Percentiles rank a stretch among this genome's conserved stretches.
Evolutionary conservation across 2,888 invertebrate species (phyloP).

Genomic region (Heliconius ethilla): DNA sequence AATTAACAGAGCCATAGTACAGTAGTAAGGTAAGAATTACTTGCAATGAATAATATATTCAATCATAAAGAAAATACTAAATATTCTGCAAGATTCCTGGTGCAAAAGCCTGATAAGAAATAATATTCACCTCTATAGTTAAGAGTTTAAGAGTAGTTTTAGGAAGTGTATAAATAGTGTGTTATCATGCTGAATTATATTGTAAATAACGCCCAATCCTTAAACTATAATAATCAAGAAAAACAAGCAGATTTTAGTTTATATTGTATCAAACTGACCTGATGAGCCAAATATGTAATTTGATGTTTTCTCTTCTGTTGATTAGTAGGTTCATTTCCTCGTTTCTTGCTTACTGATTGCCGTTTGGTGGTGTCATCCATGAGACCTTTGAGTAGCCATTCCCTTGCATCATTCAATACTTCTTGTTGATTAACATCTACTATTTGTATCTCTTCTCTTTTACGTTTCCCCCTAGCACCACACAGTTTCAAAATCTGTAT

Average conservation of each 20-base stretch:
- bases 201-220: not conserved
- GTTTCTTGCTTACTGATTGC: conserved; percentile 79
- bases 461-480: conserved; percentile 84
- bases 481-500: conserved; percentile 84
- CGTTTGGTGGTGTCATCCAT: conserved; percentile 85
- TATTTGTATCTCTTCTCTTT: conserved; percentile 86
- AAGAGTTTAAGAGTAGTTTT: too few relatives aligned
- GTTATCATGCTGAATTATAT: not conserved
- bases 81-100: too few relatives aligned
- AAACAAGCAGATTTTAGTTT: not conserved
- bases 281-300: conserved; percentile 96
- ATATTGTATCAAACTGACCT: conserved; percentile 69
- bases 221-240: not conserved
- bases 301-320: conserved; percentile 94
- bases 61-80: too few relatives aligned
- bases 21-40: too few relatives aligned
- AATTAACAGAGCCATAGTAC: not conserved
- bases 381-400: conserved; percentile 91
- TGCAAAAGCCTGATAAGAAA: too few relatives aligned
- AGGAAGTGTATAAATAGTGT: too few relatives aligned
- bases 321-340: conserved; percentile 83
- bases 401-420: conserved; percentile 89
- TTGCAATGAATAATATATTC: too few relatives aligned
- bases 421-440: conserved; percentile 92
- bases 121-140: too few relatives aligned